A percentile compares a stretch with the other conserved stretches of the same genome.
Conservation (phyloP, 1,140 invertebrate species). For the Diabrotica undecimpunctata region DNA sequence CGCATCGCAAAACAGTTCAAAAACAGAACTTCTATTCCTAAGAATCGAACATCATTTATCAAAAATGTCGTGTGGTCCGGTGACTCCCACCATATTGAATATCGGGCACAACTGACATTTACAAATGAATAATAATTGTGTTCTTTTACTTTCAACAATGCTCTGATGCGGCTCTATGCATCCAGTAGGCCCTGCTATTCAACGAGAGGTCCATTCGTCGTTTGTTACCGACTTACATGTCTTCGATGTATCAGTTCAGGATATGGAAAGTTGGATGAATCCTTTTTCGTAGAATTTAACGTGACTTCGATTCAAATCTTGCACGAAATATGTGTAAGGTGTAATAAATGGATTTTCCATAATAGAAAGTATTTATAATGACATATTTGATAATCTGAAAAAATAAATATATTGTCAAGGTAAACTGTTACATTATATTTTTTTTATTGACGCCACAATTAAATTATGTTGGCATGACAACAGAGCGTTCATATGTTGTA, state of each 20-base stretch:
- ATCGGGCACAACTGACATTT: constrained; percentile 43
- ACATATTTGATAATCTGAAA: too few relatives aligned
- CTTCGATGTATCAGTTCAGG: neutral
- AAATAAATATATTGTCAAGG: too few relatives aligned
- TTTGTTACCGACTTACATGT: constrained; percentile 13
- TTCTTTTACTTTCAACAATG: constrained; percentile 45
- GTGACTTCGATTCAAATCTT: too few relatives aligned
- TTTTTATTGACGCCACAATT: too few relatives aligned
- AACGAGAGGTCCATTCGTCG: constrained; percentile 19
- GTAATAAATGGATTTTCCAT: too few relatives aligned
- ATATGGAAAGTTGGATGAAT: neutral
- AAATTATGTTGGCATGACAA: too few relatives aligned
- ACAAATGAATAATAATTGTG: constrained; percentile 47
- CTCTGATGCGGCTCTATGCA: constrained; percentile 26
- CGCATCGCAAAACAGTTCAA: constrained; percentile 29
- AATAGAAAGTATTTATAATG: too few relatives aligned
- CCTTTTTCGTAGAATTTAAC: neutral
- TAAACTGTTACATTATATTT: too few relatives aligned
- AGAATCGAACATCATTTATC: constrained; percentile 44
- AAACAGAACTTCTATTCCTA: constrained; percentile 38
- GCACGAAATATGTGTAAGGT: too few relatives aligned
- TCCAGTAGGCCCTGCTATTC: constrained; percentile 16
- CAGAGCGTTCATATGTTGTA: too few relatives aligned
- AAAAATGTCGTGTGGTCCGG: constrained; percentile 42
- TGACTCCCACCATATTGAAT: constrained; percentile 45